Evolutionary conservation across 1,140 invertebrate genomes (phyloP), one percentile per base, ranked within the genome.

Genomic region (Bombus superbus): DNA sequence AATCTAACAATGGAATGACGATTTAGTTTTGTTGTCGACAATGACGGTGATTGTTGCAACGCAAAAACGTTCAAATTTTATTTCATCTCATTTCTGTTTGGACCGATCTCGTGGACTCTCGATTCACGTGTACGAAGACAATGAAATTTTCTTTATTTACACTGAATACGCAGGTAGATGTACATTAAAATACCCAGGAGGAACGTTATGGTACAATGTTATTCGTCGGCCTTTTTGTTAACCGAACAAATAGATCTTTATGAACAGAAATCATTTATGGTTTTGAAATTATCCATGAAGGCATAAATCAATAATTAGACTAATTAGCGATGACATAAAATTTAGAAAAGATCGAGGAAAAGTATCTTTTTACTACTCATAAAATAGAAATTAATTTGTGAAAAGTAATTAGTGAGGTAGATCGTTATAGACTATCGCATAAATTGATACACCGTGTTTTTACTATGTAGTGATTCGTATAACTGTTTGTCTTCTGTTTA

Each of bases 131-230:
- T 38, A 44, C 53, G 32, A 81, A 68, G 44, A 59, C 71, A 47
- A 81, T 66, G 79, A 74, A 68, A 74, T 44, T 62, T 86, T 85
- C 6, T 62, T 35, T 88, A 85, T 88, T 75, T 90, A 91, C 86
- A 91, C 69, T 79, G 28, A 90, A 89, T 68, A 86, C 77, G 76
- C 76, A 89, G 80, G 81, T 89, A 84, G 85, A 89, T 89, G 88
- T 78, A 89, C 88, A 86, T 47, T 62, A 38, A n/a, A 32, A 32
- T 89, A 77, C 68, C 72, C 64, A 59, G 57, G 76, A 71, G 53
- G 25, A 66, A 38, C 75, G 38, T 86, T 38, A 62, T 66, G 15
- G 62, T 15, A 38, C 73, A 59, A 47, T 57, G 81, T 86, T 88
- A 64, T 42, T 35, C 59, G 47, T 77, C 77, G 66, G 53, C 77